phyloP scores from a whole-genome alignment of 2,888 invertebrate species.

The Andrena chrysosceles region DNA sequence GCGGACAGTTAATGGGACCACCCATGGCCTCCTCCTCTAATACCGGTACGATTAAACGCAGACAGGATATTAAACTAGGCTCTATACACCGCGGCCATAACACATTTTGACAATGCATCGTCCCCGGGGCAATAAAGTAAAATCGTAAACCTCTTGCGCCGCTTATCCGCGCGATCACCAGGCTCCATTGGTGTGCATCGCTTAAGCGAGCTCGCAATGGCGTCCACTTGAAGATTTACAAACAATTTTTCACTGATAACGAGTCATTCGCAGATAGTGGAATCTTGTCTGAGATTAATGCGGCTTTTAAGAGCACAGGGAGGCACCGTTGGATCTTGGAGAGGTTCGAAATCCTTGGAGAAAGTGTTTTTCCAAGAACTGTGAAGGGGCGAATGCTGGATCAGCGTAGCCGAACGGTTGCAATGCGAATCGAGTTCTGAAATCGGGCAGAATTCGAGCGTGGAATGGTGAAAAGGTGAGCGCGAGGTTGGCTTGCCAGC shows the following conservation, averaged over 20 bases:
- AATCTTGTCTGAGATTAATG: neutral
- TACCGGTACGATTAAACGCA: slow-evolving; percentile 82
- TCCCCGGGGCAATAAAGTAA: slow-evolving; percentile 77
- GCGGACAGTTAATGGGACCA: slow-evolving; percentile 81
- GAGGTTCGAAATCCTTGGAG: too few relatives aligned
- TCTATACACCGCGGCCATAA: slow-evolving; percentile 73
- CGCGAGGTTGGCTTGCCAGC: slow-evolving; percentile 49
- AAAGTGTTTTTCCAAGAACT: too few relatives aligned
- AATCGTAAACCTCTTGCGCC: slow-evolving; percentile 79
- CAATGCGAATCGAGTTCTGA: neutral
- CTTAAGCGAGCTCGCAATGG: slow-evolving; percentile 14
- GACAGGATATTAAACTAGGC: slow-evolving; percentile 83
- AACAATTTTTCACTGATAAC: neutral
- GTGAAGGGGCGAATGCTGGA: too few relatives aligned
- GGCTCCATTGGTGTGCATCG: neutral
- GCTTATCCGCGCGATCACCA: slow-evolving; percentile 71
- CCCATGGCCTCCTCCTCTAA: slow-evolving; percentile 78
- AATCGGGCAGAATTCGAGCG: slow-evolving; percentile 19
- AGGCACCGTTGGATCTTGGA: too few relatives aligned
- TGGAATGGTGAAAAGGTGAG: slow-evolving; percentile 24
- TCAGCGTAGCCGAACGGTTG: neutral
- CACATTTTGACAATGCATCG: slow-evolving; percentile 82
- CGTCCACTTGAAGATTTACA: neutral
- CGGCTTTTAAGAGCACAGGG: neutral
- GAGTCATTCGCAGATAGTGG: neutral